Conservation (phyloP, 1,140 invertebrate species). For the Camponotus vicinus region DNA sequence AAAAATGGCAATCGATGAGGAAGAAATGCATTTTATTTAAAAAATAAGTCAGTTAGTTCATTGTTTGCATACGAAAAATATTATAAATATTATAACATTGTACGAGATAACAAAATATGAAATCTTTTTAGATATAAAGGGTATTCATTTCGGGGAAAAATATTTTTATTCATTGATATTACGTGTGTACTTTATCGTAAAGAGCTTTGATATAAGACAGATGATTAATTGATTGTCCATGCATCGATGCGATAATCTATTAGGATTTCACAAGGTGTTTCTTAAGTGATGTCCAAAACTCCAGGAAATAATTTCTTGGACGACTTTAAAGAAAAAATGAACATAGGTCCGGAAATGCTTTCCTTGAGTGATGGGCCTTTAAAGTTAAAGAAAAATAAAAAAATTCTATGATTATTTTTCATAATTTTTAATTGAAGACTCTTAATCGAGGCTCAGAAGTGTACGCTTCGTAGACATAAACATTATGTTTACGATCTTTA, state of each 20-base stretch:
- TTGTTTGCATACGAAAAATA: not conserved
- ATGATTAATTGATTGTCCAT: conserved; percentile 13
- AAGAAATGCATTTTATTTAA: not conserved
- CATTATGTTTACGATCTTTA: no score
- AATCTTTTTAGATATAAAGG: not conserved
- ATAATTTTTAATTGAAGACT: no score
- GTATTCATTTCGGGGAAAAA: not conserved
- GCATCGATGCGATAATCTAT: conserved; percentile 21
- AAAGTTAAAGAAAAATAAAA: no score
- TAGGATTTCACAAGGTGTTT: not conserved
- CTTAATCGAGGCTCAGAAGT: no score
- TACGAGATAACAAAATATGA: not conserved
- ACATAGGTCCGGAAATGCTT: no score
- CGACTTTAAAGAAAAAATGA: no score
- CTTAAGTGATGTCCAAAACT: no score
- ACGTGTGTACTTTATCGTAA: not conserved
- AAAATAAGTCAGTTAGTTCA: not conserved
- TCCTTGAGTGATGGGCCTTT: no score
- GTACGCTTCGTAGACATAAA: no score
- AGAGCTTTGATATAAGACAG: not conserved
- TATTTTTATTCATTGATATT: not conserved
- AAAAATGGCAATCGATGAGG: conserved; percentile 12
- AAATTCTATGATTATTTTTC: no score
- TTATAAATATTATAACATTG: not conserved
- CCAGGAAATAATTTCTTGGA: no score